Conservation (phyloP, 64 coral and sea anemone genomes). For the Trachythela sp. region DNA sequence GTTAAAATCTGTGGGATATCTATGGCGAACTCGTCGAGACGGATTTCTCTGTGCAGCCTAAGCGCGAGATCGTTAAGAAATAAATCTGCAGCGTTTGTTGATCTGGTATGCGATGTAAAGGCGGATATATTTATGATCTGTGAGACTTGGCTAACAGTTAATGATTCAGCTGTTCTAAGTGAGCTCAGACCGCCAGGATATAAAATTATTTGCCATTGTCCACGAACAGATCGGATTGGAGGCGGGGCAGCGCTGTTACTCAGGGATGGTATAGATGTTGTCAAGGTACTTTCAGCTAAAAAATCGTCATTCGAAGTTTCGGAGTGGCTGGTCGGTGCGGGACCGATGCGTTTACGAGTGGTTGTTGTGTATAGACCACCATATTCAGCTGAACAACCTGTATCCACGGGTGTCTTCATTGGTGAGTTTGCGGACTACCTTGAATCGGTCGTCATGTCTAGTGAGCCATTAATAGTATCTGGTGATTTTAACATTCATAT, state of each 20-base stretch:
- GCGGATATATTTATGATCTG: constrained; percentile 37
- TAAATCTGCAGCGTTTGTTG: constrained; percentile 19
- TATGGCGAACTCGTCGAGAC: too few species aligned
- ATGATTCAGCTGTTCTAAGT: constrained; percentile 31
- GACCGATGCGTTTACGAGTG: constrained; percentile 19
- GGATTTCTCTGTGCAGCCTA: constrained; percentile 16
- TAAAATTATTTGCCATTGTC: constrained; percentile 43
- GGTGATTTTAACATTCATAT: constrained; percentile 17
- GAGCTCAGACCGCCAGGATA: constrained; percentile 38
- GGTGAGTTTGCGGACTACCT: not conserved
- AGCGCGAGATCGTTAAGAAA: constrained; percentile 14
- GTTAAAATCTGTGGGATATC: too few species aligned
- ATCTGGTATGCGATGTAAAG: constrained; percentile 26
- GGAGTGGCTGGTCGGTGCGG: constrained; percentile 48
- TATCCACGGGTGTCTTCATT: not conserved
- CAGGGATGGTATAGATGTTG: constrained; percentile 37
- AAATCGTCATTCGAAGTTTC: constrained; percentile 60
- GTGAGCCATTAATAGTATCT: constrained; percentile 10
- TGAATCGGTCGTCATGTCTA: constrained; percentile 34
- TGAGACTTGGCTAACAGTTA: constrained; percentile 30
- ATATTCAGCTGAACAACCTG: constrained; percentile 33
- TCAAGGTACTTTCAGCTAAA: constrained; percentile 34
- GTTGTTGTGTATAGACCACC: constrained; percentile 38
- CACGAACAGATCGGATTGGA: constrained; percentile 29
- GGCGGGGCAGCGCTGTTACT: constrained; percentile 54